Evolutionary conservation across 2,113 vertebrate genomes (phyloP), one percentile per base, ranked within the genome.

Genomic region (Chaenogobius annularis): DNA sequence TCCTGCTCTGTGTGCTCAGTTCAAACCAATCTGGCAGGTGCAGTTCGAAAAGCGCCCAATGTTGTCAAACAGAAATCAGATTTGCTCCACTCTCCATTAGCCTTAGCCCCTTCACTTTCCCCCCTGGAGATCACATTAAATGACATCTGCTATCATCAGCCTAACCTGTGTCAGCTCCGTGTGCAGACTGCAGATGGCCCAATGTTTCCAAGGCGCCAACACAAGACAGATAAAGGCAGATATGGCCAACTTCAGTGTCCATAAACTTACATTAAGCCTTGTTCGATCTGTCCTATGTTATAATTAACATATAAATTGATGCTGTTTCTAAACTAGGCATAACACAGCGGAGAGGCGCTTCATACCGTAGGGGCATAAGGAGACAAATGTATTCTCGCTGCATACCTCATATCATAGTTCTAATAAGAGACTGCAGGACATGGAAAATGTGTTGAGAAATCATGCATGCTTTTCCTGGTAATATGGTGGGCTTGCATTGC

Each of bases 91-190:
- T 89, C 86, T 89, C 87, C 84, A 88, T 90, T 90, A 89, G 84
- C 86, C 78, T 81, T 77, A 77, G 81, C 79, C 72, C 81, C 74
- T 85, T 86, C 71, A 64, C 79, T 81, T 65, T 5, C 61, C 83
- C 76, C 83, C 74, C 75, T 43, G 9, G 83, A 87, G 88, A 90
- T 87, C 89, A 88, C 83, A 88, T 90, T 89, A 91, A 92, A 88
- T 87, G 80, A 88, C 89, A 90, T 90, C 87, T 87, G 85, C 85
- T 89, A 89, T 90, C 90, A 85, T 88, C 87, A 75, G 88, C 78
- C 80, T 88, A 83, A 90, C 85, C 85, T 74, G 75, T 82, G 85
- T 87, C 85, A 79, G 71, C 82, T 62, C 48, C 67, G 78, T 81
- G 87, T 88, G 70, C 9, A 55, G 82, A 79, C 86, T 87, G 71